phyloP scores from a whole-genome alignment of 2,797 vertebrate species.

The Trematomus bernacchii region DNA sequence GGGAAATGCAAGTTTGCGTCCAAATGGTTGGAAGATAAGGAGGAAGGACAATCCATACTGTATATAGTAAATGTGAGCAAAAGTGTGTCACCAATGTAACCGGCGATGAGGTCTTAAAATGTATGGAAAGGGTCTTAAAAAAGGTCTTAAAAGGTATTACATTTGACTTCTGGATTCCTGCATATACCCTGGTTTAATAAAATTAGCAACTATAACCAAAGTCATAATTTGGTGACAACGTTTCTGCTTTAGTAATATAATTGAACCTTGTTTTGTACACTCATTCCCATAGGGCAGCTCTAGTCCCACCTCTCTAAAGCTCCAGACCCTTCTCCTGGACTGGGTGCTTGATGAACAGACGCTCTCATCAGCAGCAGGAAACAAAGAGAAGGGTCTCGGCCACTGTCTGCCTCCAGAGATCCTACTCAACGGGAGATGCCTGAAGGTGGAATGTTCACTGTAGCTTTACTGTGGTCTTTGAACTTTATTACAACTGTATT shows the following conservation, averaged over 20 bases:
- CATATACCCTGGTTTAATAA: too few relatives aligned
- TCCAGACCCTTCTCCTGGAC: slow-evolving; percentile 87
- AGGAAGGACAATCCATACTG: too few relatives aligned
- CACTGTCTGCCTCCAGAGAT: slow-evolving; percentile 64
- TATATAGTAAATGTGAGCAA: too few relatives aligned
- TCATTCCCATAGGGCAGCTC: slow-evolving; percentile 71
- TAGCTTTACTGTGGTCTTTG: slow-evolving; percentile 18
- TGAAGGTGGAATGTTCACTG: slow-evolving; percentile 81
- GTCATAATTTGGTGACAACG: background rate
- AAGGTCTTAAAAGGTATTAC: too few relatives aligned
- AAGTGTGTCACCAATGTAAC: too few relatives aligned
- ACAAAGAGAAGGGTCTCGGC: slow-evolving; percentile 50
- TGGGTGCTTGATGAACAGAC: slow-evolving; percentile 88
- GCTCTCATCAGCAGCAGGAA: slow-evolving; percentile 58
- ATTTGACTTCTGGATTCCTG: too few relatives aligned
- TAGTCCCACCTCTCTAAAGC: slow-evolving; percentile 80
- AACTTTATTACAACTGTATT: slow-evolving; percentile 9
- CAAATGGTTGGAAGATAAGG: too few relatives aligned
- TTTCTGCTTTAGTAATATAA: background rate
- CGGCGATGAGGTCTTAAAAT: too few relatives aligned
- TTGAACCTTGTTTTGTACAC: background rate
- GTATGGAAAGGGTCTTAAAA: too few relatives aligned
- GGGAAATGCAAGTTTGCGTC: too few relatives aligned
- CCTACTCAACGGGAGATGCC: slow-evolving; percentile 85
- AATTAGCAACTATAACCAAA: background rate